Conservation (phyloP, 1,140 invertebrate genomes). For the Frieseomelitta varia region DNA sequence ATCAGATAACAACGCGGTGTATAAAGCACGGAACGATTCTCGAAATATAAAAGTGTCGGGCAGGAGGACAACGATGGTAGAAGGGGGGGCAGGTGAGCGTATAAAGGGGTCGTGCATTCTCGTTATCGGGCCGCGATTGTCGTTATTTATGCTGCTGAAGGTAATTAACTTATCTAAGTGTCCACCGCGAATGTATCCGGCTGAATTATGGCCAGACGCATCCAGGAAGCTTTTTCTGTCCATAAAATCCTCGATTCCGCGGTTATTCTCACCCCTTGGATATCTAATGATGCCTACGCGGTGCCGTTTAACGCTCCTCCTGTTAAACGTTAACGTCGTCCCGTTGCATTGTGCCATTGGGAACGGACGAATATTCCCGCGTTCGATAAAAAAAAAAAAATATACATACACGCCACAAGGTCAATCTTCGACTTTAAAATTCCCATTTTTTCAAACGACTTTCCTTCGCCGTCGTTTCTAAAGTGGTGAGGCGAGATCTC, state of each 20-base stretch:
- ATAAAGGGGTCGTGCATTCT: slow-evolving; percentile 45
- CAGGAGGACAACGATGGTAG: neutral
- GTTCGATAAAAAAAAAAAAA: neutral
- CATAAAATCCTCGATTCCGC: slow-evolving; percentile 45
- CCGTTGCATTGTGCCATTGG: neutral
- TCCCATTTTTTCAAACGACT: neutral
- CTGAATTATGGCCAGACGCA: slow-evolving; percentile 40
- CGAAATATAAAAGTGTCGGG: slow-evolving; percentile 48
- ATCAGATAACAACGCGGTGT: slow-evolving; percentile 41
- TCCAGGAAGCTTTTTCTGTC: slow-evolving; percentile 50
- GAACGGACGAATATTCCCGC: neutral
- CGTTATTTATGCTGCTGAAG: slow-evolving; percentile 50
- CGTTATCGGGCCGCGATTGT: slow-evolving; percentile 48
- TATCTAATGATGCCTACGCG: slow-evolving; percentile 22
- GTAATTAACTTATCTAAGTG: slow-evolving; percentile 55
- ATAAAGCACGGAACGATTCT: slow-evolving; percentile 49
- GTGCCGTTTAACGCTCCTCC: slow-evolving; percentile 13
- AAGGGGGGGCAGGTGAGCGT: slow-evolving; percentile 6
- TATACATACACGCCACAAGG: neutral
- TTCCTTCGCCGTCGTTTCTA: too few relatives aligned
- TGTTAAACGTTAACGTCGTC: slow-evolving; percentile 5
- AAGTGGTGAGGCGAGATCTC: too few relatives aligned
- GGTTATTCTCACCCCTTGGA: slow-evolving; percentile 44
- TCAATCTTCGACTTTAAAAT: neutral
- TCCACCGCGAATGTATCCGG: slow-evolving; percentile 39